Evolutionary conservation across 2,797 vertebrate species (phyloP).

Genomic region (Philypnodon macrostomus): DNA sequence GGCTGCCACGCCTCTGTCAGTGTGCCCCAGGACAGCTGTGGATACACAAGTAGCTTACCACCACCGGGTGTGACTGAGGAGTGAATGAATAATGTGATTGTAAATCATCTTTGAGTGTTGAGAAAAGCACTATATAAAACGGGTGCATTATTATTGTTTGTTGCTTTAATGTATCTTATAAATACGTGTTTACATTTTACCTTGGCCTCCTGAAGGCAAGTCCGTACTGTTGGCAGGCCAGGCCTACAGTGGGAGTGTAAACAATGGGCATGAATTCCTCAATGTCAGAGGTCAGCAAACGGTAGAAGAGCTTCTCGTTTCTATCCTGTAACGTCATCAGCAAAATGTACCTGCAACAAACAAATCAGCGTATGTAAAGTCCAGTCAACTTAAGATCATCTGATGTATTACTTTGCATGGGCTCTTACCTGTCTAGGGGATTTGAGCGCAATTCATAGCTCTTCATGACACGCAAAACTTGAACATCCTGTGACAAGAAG

Average conservation of each 20-base stretch:
- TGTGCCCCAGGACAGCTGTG: no score
- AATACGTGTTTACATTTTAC: constrained; percentile 77
- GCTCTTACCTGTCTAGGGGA: constrained; percentile 90
- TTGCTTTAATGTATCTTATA: no score
- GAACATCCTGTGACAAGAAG: constrained; percentile 94
- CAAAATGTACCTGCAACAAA: constrained; percentile 86
- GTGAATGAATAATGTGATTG: no score
- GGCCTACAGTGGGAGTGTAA: constrained; percentile 93
- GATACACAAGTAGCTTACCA: no score
- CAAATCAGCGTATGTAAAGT: no score
- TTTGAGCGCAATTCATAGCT: constrained; percentile 89
- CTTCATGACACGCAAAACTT: constrained; percentile 92
- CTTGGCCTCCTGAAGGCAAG: constrained; percentile 95
- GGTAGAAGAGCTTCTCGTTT: constrained; percentile 98
- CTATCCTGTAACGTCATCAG: constrained; percentile 98
- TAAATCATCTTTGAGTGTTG: no score
- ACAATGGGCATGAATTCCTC: constrained; percentile 98
- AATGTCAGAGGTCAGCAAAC: constrained; percentile 90
- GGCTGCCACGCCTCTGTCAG: no score
- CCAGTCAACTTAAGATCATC: no score
- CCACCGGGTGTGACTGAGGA: no score
- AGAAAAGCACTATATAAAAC: no score
- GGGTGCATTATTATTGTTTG: no score
- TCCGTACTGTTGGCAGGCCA: constrained; percentile 97
- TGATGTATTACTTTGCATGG: background rate